A percentile compares a stretch with the other conserved stretches of the same genome.
These are phyloP conservation scores for Aleiodes leptofemur DNA, from an alignment of 2,888 invertebrate genomes.

Conservation along the genomic window DNA sequence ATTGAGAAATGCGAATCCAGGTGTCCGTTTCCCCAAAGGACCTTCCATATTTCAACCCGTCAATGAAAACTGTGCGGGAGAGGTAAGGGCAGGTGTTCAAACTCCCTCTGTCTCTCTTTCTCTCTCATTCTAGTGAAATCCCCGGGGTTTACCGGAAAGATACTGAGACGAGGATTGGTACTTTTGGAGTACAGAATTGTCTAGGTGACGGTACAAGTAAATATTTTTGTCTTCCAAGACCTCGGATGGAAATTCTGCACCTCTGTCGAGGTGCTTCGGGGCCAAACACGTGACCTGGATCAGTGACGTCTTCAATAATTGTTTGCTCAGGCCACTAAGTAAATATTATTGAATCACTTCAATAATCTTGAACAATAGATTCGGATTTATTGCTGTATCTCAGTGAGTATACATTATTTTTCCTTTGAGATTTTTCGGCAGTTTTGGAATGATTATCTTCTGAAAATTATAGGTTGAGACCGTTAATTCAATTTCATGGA, in stretches of 20 bases:
- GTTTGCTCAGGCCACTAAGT: background rate
- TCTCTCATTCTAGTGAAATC: background rate
- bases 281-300: conserved; percentile 65
- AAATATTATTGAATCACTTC: conserved; percentile 1
- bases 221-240: conserved; percentile 49
- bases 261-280: conserved; percentile 57
- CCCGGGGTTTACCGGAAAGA: background rate
- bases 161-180: conserved; percentile 26
- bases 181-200: conserved; percentile 5
- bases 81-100: conserved; percentile 65
- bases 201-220: conserved; percentile 30
- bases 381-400: too few relatives aligned
- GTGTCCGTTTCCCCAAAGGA: conserved; percentile 60
- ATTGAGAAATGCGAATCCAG: conserved; percentile 63
- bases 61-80: conserved; percentile 60
- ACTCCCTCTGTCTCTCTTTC: conserved; percentile 40
- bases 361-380: too few relatives aligned
- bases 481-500: too few relatives aligned
- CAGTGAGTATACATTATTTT: too few relatives aligned
- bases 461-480: too few relatives aligned
- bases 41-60: conserved; percentile 67
- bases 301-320: conserved; percentile 1
- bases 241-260: conserved; percentile 8
- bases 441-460: too few relatives aligned
- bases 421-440: too few relatives aligned